phyloP scores from a whole-genome alignment of 1,140 invertebrate species.

The Drosophila pectinifera region DNA sequence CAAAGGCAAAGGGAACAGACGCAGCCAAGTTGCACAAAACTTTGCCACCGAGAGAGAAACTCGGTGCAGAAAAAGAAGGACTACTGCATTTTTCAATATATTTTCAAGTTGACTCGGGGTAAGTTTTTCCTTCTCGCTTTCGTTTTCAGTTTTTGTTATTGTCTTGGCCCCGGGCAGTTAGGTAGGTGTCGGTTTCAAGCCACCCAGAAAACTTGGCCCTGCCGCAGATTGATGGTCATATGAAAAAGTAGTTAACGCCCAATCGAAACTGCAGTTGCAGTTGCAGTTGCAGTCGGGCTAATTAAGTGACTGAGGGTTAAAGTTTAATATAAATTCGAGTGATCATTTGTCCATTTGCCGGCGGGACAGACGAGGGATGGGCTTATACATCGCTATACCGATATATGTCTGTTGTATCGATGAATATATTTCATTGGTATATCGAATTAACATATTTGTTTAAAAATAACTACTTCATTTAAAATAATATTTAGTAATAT shows the following conservation, averaged over 20 bases:
- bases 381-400: not conserved
- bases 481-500: not conserved
- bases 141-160: slow-evolving; percentile 19
- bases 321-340: slow-evolving; percentile 75
- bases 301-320: slow-evolving; percentile 76
- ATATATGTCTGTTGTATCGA: not conserved
- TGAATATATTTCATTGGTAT: not conserved
- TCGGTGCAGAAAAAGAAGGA: slow-evolving; percentile 13
- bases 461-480: too few relatives aligned
- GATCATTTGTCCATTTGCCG: slow-evolving; percentile 76
- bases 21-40: slow-evolving; percentile 40
- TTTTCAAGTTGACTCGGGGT: slow-evolving; percentile 59
- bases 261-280: slow-evolving; percentile 41
- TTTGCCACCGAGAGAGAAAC: slow-evolving; percentile 28
- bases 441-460: too few relatives aligned
- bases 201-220: slow-evolving; percentile 48
- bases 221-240: slow-evolving; percentile 75
- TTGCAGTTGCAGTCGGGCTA: slow-evolving; percentile 39
- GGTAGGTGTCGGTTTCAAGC: slow-evolving; percentile 31
- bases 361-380: not conserved
- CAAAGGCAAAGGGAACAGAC: slow-evolving; percentile 59
- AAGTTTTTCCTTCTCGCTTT: slow-evolving; percentile 39
- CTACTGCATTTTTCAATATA: slow-evolving; percentile 77
- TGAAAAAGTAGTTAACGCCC: slow-evolving; percentile 79
- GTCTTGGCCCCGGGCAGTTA: slow-evolving; percentile 30